Base-by-base conservation (phyloP, 1,140 invertebrate species). In the Drosophila chauvacae region DNA sequence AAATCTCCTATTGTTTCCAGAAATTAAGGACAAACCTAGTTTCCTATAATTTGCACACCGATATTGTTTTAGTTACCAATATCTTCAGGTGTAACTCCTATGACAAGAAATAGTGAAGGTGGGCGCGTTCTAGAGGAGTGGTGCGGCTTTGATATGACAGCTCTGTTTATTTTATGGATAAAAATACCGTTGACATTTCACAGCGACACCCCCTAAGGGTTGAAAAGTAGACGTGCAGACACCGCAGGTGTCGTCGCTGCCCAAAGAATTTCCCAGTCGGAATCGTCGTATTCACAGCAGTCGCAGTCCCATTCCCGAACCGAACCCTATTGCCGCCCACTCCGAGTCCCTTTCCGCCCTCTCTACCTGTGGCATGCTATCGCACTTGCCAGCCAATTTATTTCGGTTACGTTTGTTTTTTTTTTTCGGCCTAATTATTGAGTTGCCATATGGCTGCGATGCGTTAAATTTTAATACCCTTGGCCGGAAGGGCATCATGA, bases 101-200 rank as follows among this genome's bases (percentile, higher is more conserved):
- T 33, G 33, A 6, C 42, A 53, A 72, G 39, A 47, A 53, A 50
- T 73, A 71, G 37, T 28, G 28, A 30, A 55, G 64, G 41, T 13
- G 30, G 37, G 33, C 7, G 39, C 3, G n/a, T 3, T 28, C 14
- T 37, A 26, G 11, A 33, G 39, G 33, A 55, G 48, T 74, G 41
- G 48, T 74, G 41, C 28, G 30, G 18, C 30, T 55, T 30, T 58
- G 47, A 45, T 48, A 72, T 82, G 65, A 75, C 55, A 33, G 39
- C 68, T 76, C 75, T 63, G 77, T 57, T 73, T 66, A 77, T 56
- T 80, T 71, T 47, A 77, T 60, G 60, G 71, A 77, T 88, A 87
- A 84, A 88, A 87, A 87, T 87, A 88, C 68, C 80, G 62, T 88
- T 90, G 84, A 83, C 84, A 88, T 88, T 87, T 87, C 59, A 47